Conservation (phyloP, 2,797 vertebrate species). For the Cephalopachus bancanus region DNA sequence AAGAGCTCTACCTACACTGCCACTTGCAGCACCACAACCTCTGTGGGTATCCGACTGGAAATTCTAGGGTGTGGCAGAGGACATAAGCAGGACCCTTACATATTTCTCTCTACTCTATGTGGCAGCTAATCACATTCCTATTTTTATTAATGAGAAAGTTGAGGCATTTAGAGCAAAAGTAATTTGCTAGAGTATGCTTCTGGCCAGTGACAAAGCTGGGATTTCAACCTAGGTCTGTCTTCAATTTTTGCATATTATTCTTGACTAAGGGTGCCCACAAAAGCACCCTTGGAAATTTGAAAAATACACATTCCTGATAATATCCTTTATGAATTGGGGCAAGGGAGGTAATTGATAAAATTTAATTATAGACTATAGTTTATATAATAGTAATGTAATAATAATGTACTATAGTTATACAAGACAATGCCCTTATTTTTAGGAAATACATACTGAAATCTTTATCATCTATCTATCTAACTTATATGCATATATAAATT, state of each 20-base stretch:
- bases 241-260: neutral
- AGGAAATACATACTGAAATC: neutral
- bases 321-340: neutral
- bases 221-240: neutral
- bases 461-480: neutral
- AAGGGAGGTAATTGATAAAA: neutral
- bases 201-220: neutral
- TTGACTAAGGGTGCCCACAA: neutral
- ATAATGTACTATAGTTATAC: neutral
- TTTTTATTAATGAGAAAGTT: neutral
- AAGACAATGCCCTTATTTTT: neutral
- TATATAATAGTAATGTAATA: neutral
- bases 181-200: neutral
- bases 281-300: neutral
- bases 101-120: neutral
- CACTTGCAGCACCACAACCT: neutral
- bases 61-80: neutral
- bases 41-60: neutral
- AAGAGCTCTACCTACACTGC: fast-evolving
- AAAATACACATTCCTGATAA: neutral
- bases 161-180: neutral
- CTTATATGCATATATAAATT: too few species aligned
- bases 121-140: neutral
- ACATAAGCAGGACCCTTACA: neutral
- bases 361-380: neutral